Evolutionary conservation across 2,888 invertebrate species (phyloP).

Genomic region (Trissoscelio sp.): DNA sequence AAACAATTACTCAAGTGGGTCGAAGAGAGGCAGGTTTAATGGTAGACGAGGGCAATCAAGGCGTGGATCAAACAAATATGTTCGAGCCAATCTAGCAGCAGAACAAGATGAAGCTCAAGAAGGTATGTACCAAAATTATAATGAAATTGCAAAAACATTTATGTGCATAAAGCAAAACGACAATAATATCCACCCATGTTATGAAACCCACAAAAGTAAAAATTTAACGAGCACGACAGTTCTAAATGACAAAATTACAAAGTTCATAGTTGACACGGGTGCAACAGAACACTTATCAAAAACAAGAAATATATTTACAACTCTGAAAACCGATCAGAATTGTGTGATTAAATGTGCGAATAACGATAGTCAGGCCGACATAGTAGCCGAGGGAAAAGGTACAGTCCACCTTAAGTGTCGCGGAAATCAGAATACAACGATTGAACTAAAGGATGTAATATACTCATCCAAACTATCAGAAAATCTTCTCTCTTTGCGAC

Average conservation of each 20-base stretch:
- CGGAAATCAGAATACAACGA: not conserved
- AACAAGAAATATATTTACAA: slow-evolving; percentile 66
- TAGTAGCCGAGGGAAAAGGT: slow-evolving; percentile 68
- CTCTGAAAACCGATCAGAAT: slow-evolving; percentile 52
- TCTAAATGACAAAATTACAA: not conserved
- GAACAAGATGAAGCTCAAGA: too few relatives aligned
- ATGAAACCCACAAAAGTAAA: not conserved
- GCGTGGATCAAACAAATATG: too few relatives aligned
- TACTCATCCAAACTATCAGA: not conserved
- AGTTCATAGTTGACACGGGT: slow-evolving; percentile 50
- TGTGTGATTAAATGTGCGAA: slow-evolving; percentile 69
- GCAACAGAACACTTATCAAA: slow-evolving; percentile 71
- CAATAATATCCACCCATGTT: not conserved
- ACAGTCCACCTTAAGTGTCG: slow-evolving; percentile 15
- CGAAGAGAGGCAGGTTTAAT: too few relatives aligned
- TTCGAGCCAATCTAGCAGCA: too few relatives aligned
- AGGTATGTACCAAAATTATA: too few relatives aligned
- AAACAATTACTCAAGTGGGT: too few relatives aligned
- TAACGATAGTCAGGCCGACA: slow-evolving; percentile 65
- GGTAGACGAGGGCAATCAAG: too few relatives aligned
- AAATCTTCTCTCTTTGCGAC: slow-evolving; percentile 5
- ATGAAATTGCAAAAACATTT: too few relatives aligned
- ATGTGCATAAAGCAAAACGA: not conserved
- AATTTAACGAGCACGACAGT: not conserved
- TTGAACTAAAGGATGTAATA: slow-evolving; percentile 6